Evolutionary conservation across 2,113 vertebrate genomes (phyloP).

Genomic region (Dasyprocta punctata): DNA sequence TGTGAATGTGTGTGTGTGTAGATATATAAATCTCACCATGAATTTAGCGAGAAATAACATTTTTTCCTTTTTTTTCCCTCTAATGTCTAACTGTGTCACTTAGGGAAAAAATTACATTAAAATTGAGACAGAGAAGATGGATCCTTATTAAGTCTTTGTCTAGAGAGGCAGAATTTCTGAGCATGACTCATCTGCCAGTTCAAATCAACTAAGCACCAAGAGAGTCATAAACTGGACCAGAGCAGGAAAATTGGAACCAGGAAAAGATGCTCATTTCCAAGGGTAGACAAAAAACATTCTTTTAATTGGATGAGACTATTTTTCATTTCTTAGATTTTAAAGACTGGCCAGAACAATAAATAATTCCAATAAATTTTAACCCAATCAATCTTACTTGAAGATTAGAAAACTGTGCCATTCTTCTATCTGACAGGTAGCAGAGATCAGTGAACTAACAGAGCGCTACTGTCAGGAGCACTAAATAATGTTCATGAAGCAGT

Average conservation of each 20-base stretch:
- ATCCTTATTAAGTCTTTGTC: conserved; percentile 51
- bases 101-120: not conserved
- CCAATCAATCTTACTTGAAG: not conserved
- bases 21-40: not conserved
- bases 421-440: conserved; percentile 1
- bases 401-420: conserved; percentile 37
- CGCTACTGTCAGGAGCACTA: not conserved
- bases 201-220: conserved; percentile 64
- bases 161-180: conserved; percentile 53
- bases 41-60: conserved; percentile 18
- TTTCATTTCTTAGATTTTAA: conserved; percentile 62
- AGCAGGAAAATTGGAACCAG: conserved; percentile 57
- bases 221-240: conserved; percentile 23
- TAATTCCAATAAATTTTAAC: conserved; percentile 60
- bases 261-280: conserved; percentile 63
- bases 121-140: conserved; percentile 17
- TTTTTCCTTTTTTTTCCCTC: not conserved
- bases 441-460: not conserved
- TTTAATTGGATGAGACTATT: conserved; percentile 60
- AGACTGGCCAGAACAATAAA: conserved; percentile 57
- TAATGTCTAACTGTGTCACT: conserved; percentile 38
- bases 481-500: not conserved
- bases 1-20: not conserved
- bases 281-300: not conserved
- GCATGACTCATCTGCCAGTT: conserved; percentile 19